Base-by-base conservation (phyloP, 1,140 invertebrate species). In the Idris sp. region DNA sequence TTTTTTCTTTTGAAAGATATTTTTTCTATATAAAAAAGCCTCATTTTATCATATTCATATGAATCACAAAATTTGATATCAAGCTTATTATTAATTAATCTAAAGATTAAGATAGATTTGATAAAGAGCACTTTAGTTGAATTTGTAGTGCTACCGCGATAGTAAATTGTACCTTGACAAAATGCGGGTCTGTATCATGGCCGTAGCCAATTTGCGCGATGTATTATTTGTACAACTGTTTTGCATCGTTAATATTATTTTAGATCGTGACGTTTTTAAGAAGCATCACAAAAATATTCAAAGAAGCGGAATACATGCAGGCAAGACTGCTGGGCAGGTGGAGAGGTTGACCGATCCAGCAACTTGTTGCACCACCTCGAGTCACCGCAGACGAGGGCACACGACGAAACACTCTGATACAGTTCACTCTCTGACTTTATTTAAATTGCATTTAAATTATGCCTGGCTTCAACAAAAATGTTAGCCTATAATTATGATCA, bases 301-400 rank as follows among this genome's bases (percentile, higher is more conserved):
- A 72, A 59, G 59, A 49, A 58, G 51, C 35, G 43, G 22, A 40
- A 54, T 74, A 44, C 28, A 26, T 46, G 79, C 65, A 74, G 77
- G 76, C 67, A 76, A 78, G 82, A 74, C 77, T 77, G 78, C 81
- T 73, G 74, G 72, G 77, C 77, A 82, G 78, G 80, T 82, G 79
- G 82, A 43, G 36, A 68, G 38, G 68, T 77, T 77, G 74, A 79
- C 65, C 73, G 76, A 74, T 67, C 74, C 68, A 61, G 65, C 72
- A 79, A 79, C 74, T 74, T 81, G 77, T 79, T 81, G 77, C 75
- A 51, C 74, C 43, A 68, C 30, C 56, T 74, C 61, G 49, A 73
- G 53, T 59, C 46, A 74, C 62, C 68, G 64, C 69, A 76, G 68
- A 73, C 49, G 41, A 56, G 74, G 53, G 49, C 62, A 40, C 41